A percentile compares a stretch with the other conserved stretches of the same genome.
Conservation (phyloP, 2,113 vertebrate genomes). For the Crocuta crocuta region DNA sequence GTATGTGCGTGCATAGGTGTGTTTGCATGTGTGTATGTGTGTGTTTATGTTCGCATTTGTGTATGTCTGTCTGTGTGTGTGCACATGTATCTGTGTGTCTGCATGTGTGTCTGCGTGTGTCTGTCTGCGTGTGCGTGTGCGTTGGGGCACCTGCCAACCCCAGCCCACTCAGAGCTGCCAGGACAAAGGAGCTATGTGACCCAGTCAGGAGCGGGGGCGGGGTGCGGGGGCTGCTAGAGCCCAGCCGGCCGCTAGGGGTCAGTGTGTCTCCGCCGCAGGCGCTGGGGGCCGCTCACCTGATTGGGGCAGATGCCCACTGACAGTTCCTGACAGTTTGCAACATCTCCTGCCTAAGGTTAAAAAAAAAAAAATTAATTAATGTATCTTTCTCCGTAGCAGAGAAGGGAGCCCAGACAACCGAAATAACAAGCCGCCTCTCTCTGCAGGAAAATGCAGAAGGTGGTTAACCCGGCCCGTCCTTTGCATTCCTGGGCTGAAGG, state of each 20-base stretch:
- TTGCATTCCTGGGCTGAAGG: slow-evolving; percentile 58
- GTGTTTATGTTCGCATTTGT: too few species aligned
- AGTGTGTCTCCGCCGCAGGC: slow-evolving; percentile 83
- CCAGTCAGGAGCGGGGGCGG: too few species aligned
- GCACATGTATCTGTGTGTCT: not conserved
- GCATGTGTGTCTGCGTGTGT: not conserved
- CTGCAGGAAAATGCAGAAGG: slow-evolving; percentile 42
- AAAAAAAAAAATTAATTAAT: slow-evolving; percentile 18
- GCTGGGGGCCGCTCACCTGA: slow-evolving; percentile 49
- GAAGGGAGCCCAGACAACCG: slow-evolving; percentile 40
- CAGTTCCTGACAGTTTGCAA: slow-evolving; percentile 53
- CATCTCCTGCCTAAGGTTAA: slow-evolving; percentile 27
- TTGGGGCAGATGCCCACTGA: slow-evolving; percentile 1
- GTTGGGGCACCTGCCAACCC: not conserved
- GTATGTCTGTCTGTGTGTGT: not conserved
- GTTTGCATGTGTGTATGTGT: not conserved
- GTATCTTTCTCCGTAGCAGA: slow-evolving; percentile 46
- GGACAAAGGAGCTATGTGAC: not conserved
- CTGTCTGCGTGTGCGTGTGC: not conserved
- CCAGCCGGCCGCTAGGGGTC: slow-evolving; percentile 86
- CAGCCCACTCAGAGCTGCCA: not conserved
- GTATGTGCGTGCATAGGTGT: not conserved
- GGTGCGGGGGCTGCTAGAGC: not conserved
- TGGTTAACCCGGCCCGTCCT: not conserved
- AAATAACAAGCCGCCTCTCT: slow-evolving; percentile 68